Conservation (phyloP, 2,888 invertebrate genomes). For the Craniophora ligustri region DNA sequence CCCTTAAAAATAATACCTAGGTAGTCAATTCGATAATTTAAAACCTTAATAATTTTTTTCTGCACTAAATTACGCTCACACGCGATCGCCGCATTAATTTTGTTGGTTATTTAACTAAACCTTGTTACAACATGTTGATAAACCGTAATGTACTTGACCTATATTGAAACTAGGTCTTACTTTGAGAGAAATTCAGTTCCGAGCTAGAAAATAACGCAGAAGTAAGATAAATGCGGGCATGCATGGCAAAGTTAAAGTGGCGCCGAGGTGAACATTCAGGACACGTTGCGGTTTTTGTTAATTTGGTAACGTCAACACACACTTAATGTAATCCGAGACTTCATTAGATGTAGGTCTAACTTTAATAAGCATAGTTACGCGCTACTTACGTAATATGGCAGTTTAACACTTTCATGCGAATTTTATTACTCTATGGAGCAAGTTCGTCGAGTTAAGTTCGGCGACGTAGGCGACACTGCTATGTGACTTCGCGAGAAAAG, state of each 20-base stretch:
- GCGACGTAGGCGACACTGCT: slow-evolving; percentile 11
- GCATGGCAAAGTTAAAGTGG: slow-evolving; percentile 10
- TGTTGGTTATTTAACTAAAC: slow-evolving; percentile 54
- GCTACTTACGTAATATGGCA: slow-evolving; percentile 1
- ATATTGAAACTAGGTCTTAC: slow-evolving; percentile 39
- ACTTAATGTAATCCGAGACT: slow-evolving; percentile 39
- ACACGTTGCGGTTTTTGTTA: slow-evolving; percentile 47
- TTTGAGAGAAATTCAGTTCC: slow-evolving; percentile 31
- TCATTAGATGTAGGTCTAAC: slow-evolving; percentile 10
- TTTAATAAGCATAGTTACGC: slow-evolving; percentile 18
- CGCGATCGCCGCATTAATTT: slow-evolving; percentile 65
- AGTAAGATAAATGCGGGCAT: slow-evolving; percentile 28
- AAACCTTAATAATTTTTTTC: slow-evolving; percentile 32
- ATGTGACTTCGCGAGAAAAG: slow-evolving; percentile 32
- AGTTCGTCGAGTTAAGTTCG: slow-evolving; percentile 35
- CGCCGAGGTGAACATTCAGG: slow-evolving; percentile 27
- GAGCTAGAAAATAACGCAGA: slow-evolving; percentile 24
- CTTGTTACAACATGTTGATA: slow-evolving; percentile 48
- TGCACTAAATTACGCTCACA: slow-evolving; percentile 50
- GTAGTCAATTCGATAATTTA: slow-evolving; percentile 27
- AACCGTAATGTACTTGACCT: slow-evolving; percentile 51
- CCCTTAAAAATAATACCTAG: slow-evolving; percentile 17
- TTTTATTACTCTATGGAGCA: slow-evolving; percentile 26
- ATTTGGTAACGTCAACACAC: slow-evolving; percentile 44
- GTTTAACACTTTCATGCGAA: slow-evolving; percentile 7